Evolutionary conservation across 2,113 vertebrate genomes (phyloP).

Genomic region (Orientallactaga bullata): DNA sequence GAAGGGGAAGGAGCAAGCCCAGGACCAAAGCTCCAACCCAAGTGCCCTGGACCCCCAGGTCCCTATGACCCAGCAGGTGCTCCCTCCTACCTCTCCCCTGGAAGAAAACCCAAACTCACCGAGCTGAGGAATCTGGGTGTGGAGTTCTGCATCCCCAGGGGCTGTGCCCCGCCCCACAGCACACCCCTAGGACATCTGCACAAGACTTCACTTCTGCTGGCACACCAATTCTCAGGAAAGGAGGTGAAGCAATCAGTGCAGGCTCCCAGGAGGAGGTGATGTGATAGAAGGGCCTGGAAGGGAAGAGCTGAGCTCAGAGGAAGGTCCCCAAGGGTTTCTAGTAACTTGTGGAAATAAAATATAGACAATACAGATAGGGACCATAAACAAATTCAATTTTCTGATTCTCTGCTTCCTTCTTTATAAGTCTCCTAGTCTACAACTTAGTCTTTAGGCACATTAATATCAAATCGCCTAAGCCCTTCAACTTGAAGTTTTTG

Average conservation of each 20-base stretch:
- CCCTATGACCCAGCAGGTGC: background rate
- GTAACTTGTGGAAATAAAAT: conserved; percentile 2
- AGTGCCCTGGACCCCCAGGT: background rate
- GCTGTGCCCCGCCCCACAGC: conserved; percentile 49
- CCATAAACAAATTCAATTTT: conserved; percentile 15
- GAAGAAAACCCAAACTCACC: conserved; percentile 69
- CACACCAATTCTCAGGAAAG: conserved; percentile 53
- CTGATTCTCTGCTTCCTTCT: conserved; percentile 7
- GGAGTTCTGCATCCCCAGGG: conserved; percentile 68
- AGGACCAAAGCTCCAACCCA: background rate
- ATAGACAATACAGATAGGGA: background rate
- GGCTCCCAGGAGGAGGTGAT: conserved; percentile 61
- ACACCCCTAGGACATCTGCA: conserved; percentile 55
- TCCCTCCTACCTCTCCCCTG: background rate
- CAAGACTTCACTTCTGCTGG: conserved; percentile 20
- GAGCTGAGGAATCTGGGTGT: conserved; percentile 6
- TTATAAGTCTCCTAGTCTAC: background rate
- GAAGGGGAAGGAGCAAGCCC: background rate
- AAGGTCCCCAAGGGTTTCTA: conserved; percentile 18
- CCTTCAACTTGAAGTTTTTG: background rate
- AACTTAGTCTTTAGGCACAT: background rate
- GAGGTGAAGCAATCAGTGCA: conserved; percentile 54
- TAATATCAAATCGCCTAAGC: background rate
- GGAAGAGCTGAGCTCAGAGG: conserved; percentile 60
- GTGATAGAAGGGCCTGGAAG: conserved; percentile 60